A percentile compares a stretch with the other conserved stretches of the same genome.
These are phyloP conservation scores for Saccopteryx leptura DNA, from an alignment of 2,113 vertebrate genomes.

Conservation along the genomic window DNA sequence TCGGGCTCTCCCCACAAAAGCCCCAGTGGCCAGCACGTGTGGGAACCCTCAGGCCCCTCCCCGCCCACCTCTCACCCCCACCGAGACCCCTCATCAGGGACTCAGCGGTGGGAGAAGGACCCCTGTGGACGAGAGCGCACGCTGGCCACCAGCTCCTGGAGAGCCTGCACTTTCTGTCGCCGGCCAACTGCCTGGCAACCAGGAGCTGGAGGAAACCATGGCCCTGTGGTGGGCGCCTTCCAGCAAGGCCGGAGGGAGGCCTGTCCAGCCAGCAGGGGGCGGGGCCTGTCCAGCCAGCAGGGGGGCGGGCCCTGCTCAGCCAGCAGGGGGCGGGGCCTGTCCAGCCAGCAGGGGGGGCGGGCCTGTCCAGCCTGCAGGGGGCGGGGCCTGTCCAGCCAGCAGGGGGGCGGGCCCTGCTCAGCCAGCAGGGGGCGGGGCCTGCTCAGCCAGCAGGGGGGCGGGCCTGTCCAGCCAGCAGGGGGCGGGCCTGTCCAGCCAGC, in stretches of 20 bases:
- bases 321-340: no score
- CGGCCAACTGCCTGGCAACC: neutral
- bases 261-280: neutral
- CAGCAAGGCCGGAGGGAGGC: neutral
- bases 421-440: no score
- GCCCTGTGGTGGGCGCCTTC: neutral
- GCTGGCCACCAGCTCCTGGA: fast-evolving
- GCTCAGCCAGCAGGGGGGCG: no score
- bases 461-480: no score
- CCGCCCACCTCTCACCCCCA: no score
- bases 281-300: neutral
- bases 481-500: no score
- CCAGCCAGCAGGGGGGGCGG: no score
- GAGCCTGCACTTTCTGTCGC: neutral
- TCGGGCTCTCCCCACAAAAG: neutral
- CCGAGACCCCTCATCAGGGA: neutral
- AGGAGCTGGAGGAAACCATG: neutral
- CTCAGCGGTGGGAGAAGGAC: neutral
- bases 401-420: no score
- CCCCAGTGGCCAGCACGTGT: neutral
- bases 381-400: no score
- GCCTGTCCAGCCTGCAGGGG: no score
- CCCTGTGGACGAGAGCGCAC: fast-evolving
- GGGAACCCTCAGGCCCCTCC: neutral
- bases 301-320: no score